Evolutionary conservation across 2,888 invertebrate species (phyloP).

Genomic region (Heliconius cydno): DNA sequence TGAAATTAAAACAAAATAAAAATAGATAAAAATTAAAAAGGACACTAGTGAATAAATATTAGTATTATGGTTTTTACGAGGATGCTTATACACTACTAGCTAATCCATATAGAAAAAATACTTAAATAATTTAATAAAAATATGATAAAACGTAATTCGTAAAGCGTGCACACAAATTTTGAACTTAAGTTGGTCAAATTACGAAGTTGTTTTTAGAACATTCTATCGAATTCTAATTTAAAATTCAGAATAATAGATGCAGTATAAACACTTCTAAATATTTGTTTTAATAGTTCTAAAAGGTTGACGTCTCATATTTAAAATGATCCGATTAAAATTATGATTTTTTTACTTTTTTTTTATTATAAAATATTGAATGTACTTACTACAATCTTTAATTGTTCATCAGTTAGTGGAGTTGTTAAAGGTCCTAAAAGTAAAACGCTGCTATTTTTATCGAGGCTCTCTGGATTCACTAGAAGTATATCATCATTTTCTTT

Average conservation of each 20-base stretch:
- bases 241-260: not conserved
- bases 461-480: constrained; percentile 72
- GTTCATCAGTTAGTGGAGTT: constrained; percentile 63
- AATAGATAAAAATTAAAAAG: not conserved
- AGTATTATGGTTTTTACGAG: not conserved
- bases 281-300: not conserved
- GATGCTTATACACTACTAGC: not conserved
- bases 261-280: not conserved
- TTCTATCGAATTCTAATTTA: not conserved
- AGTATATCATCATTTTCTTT: constrained; percentile 68
- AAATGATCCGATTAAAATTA: not conserved
- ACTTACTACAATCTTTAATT: constrained; percentile 72
- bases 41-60: not conserved
- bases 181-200: not conserved
- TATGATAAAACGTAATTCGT: not conserved
- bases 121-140: no score
- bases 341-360: not conserved
- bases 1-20: constrained; percentile 54
- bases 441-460: constrained; percentile 71
- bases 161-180: not conserved
- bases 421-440: constrained; percentile 74
- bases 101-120: not conserved
- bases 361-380: not conserved
- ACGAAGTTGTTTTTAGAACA: not conserved
- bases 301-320: not conserved